phyloP scores from a whole-genome alignment of 2,113 vertebrate species.

The Aramus guarauna region DNA sequence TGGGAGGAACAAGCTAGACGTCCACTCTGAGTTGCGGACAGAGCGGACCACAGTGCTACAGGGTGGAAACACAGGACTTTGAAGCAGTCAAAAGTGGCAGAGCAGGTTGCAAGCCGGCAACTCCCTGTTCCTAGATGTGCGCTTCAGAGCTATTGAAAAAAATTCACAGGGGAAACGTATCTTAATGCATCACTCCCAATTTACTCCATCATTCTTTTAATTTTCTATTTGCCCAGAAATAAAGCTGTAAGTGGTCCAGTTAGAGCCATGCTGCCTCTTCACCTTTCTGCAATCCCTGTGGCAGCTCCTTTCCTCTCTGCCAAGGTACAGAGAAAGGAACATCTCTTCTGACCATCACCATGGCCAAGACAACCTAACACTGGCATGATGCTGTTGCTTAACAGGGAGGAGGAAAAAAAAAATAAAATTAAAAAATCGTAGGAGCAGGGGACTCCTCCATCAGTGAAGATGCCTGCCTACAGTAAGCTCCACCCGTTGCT shows the following conservation, averaged over 20 bases:
- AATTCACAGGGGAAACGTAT: neutral
- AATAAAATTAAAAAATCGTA: neutral
- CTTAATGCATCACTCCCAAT: neutral
- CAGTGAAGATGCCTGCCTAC: neutral
- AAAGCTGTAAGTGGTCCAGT: neutral
- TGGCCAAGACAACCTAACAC: neutral
- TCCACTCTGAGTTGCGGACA: neutral
- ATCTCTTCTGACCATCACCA: neutral
- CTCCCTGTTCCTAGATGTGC: neutral
- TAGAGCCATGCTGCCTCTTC: neutral
- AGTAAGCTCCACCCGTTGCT: neutral
- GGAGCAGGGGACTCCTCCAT: neutral
- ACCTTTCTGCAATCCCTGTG: neutral
- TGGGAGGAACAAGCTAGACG: neutral
- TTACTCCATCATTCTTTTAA: neutral
- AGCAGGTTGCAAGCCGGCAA: neutral
- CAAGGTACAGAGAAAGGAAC: neutral
- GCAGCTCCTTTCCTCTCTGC: neutral
- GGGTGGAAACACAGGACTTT: neutral
- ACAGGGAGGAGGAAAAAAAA: neutral
- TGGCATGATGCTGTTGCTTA: neutral
- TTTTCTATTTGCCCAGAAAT: neutral
- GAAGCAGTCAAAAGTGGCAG: neutral
- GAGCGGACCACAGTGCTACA: neutral
- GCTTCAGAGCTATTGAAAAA: neutral